Evolutionary conservation across 2,888 invertebrate species (phyloP), one percentile per base, ranked within the genome.

Genomic region (Dioctria rufipes): DNA sequence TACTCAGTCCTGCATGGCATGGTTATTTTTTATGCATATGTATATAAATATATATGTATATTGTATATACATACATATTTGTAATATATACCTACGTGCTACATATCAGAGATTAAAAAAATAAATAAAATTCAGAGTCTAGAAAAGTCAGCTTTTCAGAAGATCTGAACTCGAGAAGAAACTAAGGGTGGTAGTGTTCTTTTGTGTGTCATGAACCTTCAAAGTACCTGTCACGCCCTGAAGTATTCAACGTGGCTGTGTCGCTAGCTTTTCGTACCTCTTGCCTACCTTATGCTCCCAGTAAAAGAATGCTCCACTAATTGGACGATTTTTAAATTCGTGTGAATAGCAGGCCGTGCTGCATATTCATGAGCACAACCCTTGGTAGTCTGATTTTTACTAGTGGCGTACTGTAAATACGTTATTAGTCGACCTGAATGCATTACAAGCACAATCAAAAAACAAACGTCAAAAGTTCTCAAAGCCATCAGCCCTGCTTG

Each of bases 261-360:
- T 65, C 54, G 51, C 25, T 25, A 25, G 25, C 58, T 67, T 80
- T 67, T n/a, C 60, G 6, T n/a, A 40, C 49, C 69, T 39, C 69
- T 13, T 11, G 65, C 42, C 25, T 51, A 49, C 13, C 49, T 5
- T 79, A 11, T 66, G 11, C 54, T 58, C 54, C 40, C 60, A 5
- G 46, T 11, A 39, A 63, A 77, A 80, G 80, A 82, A 81, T 81
- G 78, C 81, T 81, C 81, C 82, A 82, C 84, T 84, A 84, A 84
- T 84, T 84, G 84, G 84, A 83, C 84, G 84, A 83, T 83, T 84
- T 84, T 84, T 84, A 83, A 84, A 84, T 84, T 84, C 82, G 80
- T 80, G 80, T 83, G 81, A 39, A 81, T 58, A 54, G 67, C 58
- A 46, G 58, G 43, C 58, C 2, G 25, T 25, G 40, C 13, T 66